Evolutionary conservation across 2,797 vertebrate species (phyloP), one percentile per base, ranked within the genome.

Genomic region (Otolemur crassicaudatus): DNA sequence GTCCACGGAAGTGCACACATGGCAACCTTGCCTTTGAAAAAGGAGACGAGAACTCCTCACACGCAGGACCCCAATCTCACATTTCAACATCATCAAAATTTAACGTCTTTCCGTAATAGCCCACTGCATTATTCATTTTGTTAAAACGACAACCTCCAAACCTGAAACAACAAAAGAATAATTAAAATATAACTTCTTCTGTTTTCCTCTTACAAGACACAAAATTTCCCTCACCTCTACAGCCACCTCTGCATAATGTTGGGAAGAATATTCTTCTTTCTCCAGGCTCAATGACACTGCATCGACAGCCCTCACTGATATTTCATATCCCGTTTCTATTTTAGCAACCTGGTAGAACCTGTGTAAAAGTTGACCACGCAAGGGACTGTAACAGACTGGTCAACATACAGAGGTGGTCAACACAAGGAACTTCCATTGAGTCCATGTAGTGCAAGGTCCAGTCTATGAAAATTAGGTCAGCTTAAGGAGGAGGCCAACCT

Each of bases 1-100:
- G 10, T 40, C 22, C 63, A 61, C 23, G 53, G 86, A 5, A 31
- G 2, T 1, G 12, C n/a, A 75, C 43, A 34, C 27, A 31, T 0
- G 20, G 40, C 22, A 81, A 58, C 31, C 12, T 43, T 37, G 29
- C 12, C 90, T 70, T 93, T 79, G 67, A 67, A 88, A 96, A 81
- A 31, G 61, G 29, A 90, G 92, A 61, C 37, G 20, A 90, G 69
- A 58, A 53, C 0, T 43, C 22, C n/a, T 91, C 61, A 81, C 60
- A 84, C 7, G 34, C 17, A 65, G 58, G 20, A 79, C 90, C 67
- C 17, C 34, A 43, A 40, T 58, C 63, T 94, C 75, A 89, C 34
- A 80, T 90, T 96, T 94, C 69, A 86, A 63, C 67, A 97, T 84
- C 87, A 84, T 96, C 77, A 96, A 97, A 97, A 95, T 92, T 92